A percentile compares a stretch with the other conserved stretches of the same genome.
phyloP scores from a whole-genome alignment of 2,797 vertebrate species.

The Zalophus californianus region DNA sequence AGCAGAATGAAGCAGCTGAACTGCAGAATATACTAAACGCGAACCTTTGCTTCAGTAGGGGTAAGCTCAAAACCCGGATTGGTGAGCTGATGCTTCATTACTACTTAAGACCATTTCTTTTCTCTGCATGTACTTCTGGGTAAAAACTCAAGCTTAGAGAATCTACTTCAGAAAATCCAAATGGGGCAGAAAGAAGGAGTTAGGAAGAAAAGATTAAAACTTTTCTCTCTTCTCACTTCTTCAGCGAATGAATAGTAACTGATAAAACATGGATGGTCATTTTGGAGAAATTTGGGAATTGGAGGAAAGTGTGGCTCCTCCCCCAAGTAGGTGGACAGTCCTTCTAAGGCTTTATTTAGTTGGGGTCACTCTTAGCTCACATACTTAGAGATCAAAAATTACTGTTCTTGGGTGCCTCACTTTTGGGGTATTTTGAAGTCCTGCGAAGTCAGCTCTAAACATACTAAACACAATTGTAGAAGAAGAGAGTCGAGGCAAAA shows the following conservation, averaged over 20 bases:
- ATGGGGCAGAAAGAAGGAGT: not conserved
- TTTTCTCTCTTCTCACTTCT: not conserved
- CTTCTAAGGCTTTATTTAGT: not conserved
- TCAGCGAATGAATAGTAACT: not conserved
- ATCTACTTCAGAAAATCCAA: conserved; percentile 5
- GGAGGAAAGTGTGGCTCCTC: not conserved
- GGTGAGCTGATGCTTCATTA: not conserved
- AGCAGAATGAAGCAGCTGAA: not conserved
- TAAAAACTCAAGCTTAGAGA: not conserved
- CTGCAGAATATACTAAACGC: not conserved
- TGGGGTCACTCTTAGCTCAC: not conserved
- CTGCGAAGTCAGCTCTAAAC: conserved; percentile 50
- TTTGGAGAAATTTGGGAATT: too few relatives aligned
- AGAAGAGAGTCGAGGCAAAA: not conserved
- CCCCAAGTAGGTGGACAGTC: fast-evolving
- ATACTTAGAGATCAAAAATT: not conserved
- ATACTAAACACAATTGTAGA: not conserved
- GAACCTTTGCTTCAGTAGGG: not conserved
- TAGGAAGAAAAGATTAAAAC: not conserved
- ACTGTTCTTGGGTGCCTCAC: not conserved
- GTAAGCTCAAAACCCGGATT: not conserved
- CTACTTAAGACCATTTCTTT: not conserved
- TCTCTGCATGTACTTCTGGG: not conserved
- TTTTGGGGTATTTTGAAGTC: conserved; percentile 19
- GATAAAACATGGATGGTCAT: not conserved